Base-by-base conservation (phyloP, 2,797 vertebrate species). In the Vespertilio murinus region DNA sequence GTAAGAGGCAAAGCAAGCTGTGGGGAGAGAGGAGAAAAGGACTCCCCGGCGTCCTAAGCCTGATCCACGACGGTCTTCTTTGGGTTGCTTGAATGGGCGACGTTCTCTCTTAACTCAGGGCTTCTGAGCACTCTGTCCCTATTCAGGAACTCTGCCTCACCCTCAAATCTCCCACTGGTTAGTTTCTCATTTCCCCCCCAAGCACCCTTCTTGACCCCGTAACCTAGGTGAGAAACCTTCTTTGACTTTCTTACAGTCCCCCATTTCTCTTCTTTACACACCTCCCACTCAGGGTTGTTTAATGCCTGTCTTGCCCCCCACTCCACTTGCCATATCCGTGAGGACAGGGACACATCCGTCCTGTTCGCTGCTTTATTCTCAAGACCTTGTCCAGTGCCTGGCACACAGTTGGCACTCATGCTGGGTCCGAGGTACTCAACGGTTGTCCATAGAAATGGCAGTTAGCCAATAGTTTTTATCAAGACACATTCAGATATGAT, bases 1-100 rank as follows among this genome's bases (percentile, higher is more conserved):
- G 40, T 23, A 65, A 65, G 23, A 93, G 59, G 87, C 74, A 91
- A 81, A 65, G 13, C 56, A 77, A 80, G 71, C 69, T 91, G 78
- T 25, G 45, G 54, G 52, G 3, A 73, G 42, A 77, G 81, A 69
- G 52, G 86, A 82, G 67, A 95, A 74, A 67, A 86, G 2, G 4
- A 52, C 67, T 70, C 38, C 49, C 56, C 23, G 20, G 30, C 23
- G 10, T 73, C 52, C 54, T 45, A 18, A 92, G 59, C 77, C 54
- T 86, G 54, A 38, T 28, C 20, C 1, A 25, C 28, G 47, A 90
- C 82, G 79, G 65, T 47, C 23, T 90, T 23, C 35, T 74, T 14
- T 69, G 47, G 71, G 69, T 49, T 65, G n/a, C 70, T 86, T 73
- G 38, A 70, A 71, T 28, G 30, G 38, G 18, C 0, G 17, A 42